Conservation (phyloP, 2,797 vertebrate genomes). For the Tapera naevia region DNA sequence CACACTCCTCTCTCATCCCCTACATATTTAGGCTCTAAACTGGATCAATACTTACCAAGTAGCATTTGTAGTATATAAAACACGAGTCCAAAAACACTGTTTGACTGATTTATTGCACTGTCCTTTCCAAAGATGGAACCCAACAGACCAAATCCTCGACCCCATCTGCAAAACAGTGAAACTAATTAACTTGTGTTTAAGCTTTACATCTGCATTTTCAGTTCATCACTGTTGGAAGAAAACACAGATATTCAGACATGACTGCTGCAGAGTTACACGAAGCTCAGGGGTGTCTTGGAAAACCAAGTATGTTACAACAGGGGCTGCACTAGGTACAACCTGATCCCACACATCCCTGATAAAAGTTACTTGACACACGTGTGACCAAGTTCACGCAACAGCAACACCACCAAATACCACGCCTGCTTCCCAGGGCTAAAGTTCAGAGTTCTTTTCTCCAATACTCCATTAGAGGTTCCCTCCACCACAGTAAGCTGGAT, state of each 20-base stretch:
- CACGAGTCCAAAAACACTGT: constrained; percentile 97
- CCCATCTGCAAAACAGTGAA: constrained; percentile 89
- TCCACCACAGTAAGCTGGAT: not conserved
- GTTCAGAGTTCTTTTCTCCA: not conserved
- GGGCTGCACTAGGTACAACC: not conserved
- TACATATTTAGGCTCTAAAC: not conserved
- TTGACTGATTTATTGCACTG: constrained; percentile 98
- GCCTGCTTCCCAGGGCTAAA: not conserved
- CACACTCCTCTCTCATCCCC: not conserved
- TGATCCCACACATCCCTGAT: not conserved
- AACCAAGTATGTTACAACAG: not conserved
- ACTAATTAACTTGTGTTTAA: constrained; percentile 54
- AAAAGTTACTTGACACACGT: fast-evolving
- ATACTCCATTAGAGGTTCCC: not conserved
- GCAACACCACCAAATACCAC: not conserved
- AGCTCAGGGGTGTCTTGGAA: not conserved
- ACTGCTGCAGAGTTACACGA: not conserved
- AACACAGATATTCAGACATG: not conserved
- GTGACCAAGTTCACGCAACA: not conserved
- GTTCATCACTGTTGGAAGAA: not conserved
- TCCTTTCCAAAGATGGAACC: constrained; percentile 97
- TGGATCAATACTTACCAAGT: constrained; percentile 86
- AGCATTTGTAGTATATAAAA: constrained; percentile 99
- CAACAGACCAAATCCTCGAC: constrained; percentile 97
- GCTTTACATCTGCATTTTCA: not conserved